Percentiles rank a stretch among this genome's conserved stretches.
phyloP scores from a whole-genome alignment of 2,888 invertebrate species.

The Eulithis testata region DNA sequence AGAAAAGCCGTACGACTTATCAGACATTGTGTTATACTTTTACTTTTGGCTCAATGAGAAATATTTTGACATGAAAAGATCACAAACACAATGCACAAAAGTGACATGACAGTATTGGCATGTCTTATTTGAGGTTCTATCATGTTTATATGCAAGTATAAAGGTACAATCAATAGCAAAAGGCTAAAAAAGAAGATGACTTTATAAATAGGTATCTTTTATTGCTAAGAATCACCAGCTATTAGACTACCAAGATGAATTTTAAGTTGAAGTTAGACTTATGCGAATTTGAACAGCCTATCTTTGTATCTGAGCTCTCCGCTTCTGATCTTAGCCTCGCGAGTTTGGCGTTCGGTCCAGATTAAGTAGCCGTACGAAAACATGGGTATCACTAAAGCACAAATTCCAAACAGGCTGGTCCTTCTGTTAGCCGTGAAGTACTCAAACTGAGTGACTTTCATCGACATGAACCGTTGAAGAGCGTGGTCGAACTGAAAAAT shows the following conservation, averaged over 20 bases:
- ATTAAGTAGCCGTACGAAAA: slow-evolving; percentile 78
- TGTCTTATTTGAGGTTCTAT: neutral
- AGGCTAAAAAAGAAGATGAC: slow-evolving; percentile 5
- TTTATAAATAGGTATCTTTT: slow-evolving; percentile 4
- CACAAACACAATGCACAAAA: slow-evolving; percentile 1
- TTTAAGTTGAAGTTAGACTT: slow-evolving; percentile 5
- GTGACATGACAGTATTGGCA: no score
- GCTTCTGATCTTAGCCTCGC: slow-evolving; percentile 85
- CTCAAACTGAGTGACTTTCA: slow-evolving; percentile 87
- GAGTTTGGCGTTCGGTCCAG: slow-evolving; percentile 70
- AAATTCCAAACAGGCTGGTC: slow-evolving; percentile 79
- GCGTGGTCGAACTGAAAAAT: slow-evolving; percentile 92
- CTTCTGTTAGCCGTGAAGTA: slow-evolving; percentile 87
- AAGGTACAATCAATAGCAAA: neutral
- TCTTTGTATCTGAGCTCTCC: slow-evolving; percentile 91
- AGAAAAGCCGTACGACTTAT: slow-evolving; percentile 75
- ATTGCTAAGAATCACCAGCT: slow-evolving; percentile 16
- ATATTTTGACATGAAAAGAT: neutral
- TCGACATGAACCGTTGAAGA: slow-evolving; percentile 88
- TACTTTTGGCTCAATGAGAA: neutral
- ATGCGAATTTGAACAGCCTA: slow-evolving; percentile 84
- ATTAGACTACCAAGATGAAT: slow-evolving; percentile 14
- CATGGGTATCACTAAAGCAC: slow-evolving; percentile 84
- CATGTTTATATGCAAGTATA: neutral
- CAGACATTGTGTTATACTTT: slow-evolving; percentile 44